These are phyloP conservation scores for Pogona vitticeps DNA, from an alignment of 2,113 vertebrate genomes.

Conservation along the genomic window DNA sequence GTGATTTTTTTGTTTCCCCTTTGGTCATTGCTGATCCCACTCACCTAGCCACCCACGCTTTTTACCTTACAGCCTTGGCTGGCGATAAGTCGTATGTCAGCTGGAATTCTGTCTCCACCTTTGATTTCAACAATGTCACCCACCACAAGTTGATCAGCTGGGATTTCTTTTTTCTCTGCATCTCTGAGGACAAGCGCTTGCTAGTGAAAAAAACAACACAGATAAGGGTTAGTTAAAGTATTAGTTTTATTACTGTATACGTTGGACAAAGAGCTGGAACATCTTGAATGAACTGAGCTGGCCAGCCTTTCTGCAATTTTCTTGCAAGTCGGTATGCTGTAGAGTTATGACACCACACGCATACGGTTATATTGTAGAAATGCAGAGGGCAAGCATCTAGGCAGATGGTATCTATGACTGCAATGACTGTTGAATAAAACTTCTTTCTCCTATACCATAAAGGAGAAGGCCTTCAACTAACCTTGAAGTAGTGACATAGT, in stretches of 20 bases:
- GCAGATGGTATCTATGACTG: background rate
- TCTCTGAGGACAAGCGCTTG: conserved; percentile 82
- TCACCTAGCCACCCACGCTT: no score
- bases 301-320: background rate
- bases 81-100: conserved; percentile 75
- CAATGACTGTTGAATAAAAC: background rate
- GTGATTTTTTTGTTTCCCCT: background rate
- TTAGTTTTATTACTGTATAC: background rate
- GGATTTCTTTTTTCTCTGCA: conserved; percentile 74
- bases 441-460: background rate
- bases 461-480: background rate
- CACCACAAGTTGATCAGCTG: conserved; percentile 79
- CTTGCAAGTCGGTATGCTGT: background rate
- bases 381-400: background rate
- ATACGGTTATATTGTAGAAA: no score
- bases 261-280: background rate
- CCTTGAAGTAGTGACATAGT: background rate
- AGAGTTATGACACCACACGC: no score
- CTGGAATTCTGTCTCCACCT: conserved; percentile 82
- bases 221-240: background rate
- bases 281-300: background rate
- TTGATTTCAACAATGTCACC: conserved; percentile 83
- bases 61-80: conserved; percentile 80
- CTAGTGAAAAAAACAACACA: conserved; percentile 47
- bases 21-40: background rate